phyloP scores from a whole-genome alignment of 2,113 vertebrate genomes.

The Lophius piscatorius region DNA sequence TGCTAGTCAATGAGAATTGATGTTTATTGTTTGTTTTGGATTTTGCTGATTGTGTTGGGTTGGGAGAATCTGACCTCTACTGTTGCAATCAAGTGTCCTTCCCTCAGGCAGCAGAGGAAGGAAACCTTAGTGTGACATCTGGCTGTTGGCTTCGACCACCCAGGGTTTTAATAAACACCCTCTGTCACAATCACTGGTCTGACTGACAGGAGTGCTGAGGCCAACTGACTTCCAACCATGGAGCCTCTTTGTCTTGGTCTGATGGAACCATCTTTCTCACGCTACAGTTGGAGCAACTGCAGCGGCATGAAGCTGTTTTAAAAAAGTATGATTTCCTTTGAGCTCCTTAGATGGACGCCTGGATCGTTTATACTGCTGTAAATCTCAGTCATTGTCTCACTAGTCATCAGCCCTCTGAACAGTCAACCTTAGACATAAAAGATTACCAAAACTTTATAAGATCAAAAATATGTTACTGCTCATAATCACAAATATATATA shows the following conservation, averaged over 20 bases:
- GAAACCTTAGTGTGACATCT: constrained; percentile 83
- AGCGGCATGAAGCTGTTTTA: constrained; percentile 11
- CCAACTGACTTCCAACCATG: constrained; percentile 68
- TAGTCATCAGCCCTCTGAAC: too few relatives aligned
- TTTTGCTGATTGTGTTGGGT: constrained; percentile 52
- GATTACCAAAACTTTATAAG: not conserved
- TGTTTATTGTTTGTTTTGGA: constrained; percentile 36
- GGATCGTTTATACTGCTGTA: not conserved
- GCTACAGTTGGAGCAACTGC: constrained; percentile 7
- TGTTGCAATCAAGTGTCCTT: constrained; percentile 78
- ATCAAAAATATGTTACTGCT: too few relatives aligned
- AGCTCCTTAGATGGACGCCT: constrained; percentile 1
- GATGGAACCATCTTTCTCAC: constrained; percentile 5
- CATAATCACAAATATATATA: too few relatives aligned
- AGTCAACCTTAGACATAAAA: too few relatives aligned
- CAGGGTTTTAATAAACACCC: constrained; percentile 77
- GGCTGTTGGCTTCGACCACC: constrained; percentile 84
- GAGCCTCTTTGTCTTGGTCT: constrained; percentile 32
- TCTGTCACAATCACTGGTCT: constrained; percentile 87
- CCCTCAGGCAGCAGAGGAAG: constrained; percentile 85
- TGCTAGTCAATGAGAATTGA: constrained; percentile 14
- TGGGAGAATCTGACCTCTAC: constrained; percentile 69
- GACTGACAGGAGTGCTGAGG: constrained; percentile 59
- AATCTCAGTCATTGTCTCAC: constrained; percentile 1
- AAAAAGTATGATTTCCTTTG: not conserved